phyloP scores from a whole-genome alignment of 2,113 vertebrate genomes.

The Vireo altiloquus region DNA sequence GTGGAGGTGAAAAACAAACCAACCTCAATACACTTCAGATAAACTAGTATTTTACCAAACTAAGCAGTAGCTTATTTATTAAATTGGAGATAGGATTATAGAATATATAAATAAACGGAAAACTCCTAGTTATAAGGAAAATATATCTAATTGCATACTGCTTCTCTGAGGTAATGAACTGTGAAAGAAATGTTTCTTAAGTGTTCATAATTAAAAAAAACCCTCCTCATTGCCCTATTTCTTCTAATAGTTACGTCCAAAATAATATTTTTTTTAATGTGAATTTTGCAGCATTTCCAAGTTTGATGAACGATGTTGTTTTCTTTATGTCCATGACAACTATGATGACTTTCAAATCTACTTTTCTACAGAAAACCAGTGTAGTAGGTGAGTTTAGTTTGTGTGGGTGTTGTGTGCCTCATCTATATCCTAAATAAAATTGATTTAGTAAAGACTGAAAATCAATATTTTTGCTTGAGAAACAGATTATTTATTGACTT shows the following conservation, averaged over 20 bases:
- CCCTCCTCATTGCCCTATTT: neutral
- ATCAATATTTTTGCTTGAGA: neutral
- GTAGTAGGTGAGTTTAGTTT: conserved; percentile 82
- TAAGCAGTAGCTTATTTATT: neutral
- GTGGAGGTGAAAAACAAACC: neutral
- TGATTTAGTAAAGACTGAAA: neutral
- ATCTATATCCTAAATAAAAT: neutral
- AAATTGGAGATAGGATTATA: neutral
- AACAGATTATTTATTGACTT: neutral
- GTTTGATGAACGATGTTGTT: conserved; percentile 94
- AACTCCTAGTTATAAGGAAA: neutral
- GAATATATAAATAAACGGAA: neutral
- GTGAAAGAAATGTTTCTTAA: neutral
- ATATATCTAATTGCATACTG: neutral
- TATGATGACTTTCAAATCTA: conserved; percentile 97
- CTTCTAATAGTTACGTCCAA: neutral
- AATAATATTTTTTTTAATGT: conserved; percentile 1
- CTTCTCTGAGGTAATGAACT: neutral
- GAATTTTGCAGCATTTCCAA: conserved; percentile 85
- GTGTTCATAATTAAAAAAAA: neutral
- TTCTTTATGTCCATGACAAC: conserved; percentile 93
- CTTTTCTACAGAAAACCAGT: conserved; percentile 92
- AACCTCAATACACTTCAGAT: neutral
- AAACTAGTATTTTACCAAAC: neutral
- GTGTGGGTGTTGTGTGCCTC: neutral